phyloP scores from a whole-genome alignment of 1,140 invertebrate genomes.

The Drosophila yakuba region DNA sequence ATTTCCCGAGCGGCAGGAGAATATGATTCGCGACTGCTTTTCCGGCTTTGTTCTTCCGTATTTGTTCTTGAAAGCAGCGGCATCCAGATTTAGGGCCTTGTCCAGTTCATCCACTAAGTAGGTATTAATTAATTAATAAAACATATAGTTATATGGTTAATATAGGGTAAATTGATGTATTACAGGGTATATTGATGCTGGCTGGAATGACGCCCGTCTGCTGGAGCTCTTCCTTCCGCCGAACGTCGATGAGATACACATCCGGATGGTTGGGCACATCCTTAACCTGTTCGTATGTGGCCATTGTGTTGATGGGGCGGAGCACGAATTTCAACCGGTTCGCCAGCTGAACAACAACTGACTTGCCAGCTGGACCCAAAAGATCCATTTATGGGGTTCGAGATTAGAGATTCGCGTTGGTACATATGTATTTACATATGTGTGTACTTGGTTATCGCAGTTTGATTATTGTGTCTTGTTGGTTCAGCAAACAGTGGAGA shows the following conservation, averaged over 20 bases:
- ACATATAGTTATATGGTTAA: too few relatives aligned
- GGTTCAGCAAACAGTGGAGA: constrained; percentile 5
- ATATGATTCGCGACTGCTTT: constrained; percentile 85
- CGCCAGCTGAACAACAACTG: constrained; percentile 47
- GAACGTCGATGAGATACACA: constrained; percentile 88
- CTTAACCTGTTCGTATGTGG: constrained; percentile 86
- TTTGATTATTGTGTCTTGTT: constrained; percentile 36
- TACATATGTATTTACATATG: neutral
- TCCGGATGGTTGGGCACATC: constrained; percentile 84
- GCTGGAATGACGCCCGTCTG: constrained; percentile 88
- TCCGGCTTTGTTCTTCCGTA: constrained; percentile 85
- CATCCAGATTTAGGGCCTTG: constrained; percentile 78
- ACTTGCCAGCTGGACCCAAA: constrained; percentile 23
- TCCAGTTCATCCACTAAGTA: constrained; percentile 84
- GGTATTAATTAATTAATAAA: neutral
- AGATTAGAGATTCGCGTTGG: constrained; percentile 1
- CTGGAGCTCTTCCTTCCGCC: constrained; percentile 87
- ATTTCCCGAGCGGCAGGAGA: constrained; percentile 86
- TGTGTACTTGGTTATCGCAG: constrained; percentile 32
- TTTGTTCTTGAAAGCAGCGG: constrained; percentile 85
- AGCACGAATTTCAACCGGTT: constrained; percentile 23
- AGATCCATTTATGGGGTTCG: constrained; percentile 54
- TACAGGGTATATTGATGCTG: constrained; percentile 90
- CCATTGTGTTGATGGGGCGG: constrained; percentile 47
- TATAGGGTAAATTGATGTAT: constrained; percentile 3